phyloP scores from a whole-genome alignment of 2,888 invertebrate genomes.

The Mythimna albipuncta region DNA sequence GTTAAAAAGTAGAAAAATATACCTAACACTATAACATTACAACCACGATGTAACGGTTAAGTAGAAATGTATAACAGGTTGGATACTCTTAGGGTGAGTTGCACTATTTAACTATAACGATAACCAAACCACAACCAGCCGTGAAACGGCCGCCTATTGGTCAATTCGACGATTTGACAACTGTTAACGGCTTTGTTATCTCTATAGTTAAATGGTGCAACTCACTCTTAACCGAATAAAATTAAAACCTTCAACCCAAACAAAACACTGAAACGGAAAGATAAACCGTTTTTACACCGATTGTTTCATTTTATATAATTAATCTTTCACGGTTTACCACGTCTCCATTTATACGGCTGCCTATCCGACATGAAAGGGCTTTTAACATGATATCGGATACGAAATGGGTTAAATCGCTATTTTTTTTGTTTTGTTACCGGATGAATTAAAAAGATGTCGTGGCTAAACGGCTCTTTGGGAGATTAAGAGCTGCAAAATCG shows the following conservation, averaged over 20 bases:
- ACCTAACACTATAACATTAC: no score
- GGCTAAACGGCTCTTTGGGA: slow-evolving; percentile 31
- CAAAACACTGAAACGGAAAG: slow-evolving; percentile 17
- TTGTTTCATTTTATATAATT: slow-evolving; percentile 56
- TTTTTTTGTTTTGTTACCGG: slow-evolving; percentile 29
- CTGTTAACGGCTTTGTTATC: no score
- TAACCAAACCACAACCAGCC: no score
- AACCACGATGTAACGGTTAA: no score
- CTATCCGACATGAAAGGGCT: slow-evolving; percentile 50
- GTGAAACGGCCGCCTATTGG: no score
- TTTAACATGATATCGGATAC: slow-evolving; percentile 29
- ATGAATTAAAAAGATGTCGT: slow-evolving; percentile 44
- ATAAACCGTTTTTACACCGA: slow-evolving; percentile 43
- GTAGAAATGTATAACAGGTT: no score
- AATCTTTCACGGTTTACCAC: slow-evolving; percentile 49
- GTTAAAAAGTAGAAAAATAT: no score
- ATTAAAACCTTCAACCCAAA: slow-evolving; percentile 21
- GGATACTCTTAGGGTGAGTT: no score
- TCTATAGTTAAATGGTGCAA: no score
- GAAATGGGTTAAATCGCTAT: slow-evolving; percentile 25
- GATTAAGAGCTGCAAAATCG: background rate
- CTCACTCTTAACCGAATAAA: slow-evolving; percentile 10
- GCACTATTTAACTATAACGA: no score
- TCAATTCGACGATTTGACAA: no score
- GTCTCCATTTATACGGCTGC: slow-evolving; percentile 39